These are phyloP conservation scores for Adela reaumurella DNA, from an alignment of 2,888 invertebrate genomes.

Conservation along the genomic window DNA sequence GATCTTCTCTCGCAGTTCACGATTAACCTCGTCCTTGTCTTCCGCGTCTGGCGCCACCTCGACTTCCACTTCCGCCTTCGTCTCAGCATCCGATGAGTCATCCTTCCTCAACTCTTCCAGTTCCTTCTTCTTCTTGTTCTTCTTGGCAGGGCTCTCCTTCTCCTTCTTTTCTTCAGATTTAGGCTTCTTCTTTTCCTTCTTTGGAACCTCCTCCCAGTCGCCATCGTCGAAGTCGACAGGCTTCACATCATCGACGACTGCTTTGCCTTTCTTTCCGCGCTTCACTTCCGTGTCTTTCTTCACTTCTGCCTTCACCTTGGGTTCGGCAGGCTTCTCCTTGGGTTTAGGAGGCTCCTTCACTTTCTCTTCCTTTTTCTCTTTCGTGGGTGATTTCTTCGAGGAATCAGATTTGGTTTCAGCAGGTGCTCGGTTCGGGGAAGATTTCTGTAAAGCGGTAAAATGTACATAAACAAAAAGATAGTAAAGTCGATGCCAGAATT, in stretches of 20 bases:
- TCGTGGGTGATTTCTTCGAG: constrained; percentile 54
- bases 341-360: constrained; percentile 45
- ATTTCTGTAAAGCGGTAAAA: constrained; percentile 58
- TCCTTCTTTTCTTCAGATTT: constrained; percentile 60
- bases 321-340: constrained; percentile 36
- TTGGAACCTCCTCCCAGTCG: constrained; percentile 69
- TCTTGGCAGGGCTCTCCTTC: constrained; percentile 48
- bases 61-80: constrained; percentile 32
- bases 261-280: constrained; percentile 59
- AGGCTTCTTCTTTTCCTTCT: constrained; percentile 69
- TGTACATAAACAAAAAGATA: no score
- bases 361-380: constrained; percentile 57
- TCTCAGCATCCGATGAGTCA: constrained; percentile 8
- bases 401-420: constrained; percentile 55
- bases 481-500: no score
- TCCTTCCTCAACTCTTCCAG: constrained; percentile 20
- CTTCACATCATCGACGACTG: constrained; percentile 55
- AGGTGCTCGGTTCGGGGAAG: constrained; percentile 60
- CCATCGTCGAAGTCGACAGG: constrained; percentile 72
- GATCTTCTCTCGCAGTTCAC: constrained; percentile 43
- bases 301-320: constrained; percentile 28
- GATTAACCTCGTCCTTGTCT: constrained; percentile 38
- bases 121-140: constrained; percentile 45
- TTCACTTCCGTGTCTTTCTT: constrained; percentile 47
- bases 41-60: constrained; percentile 43